Conservation (phyloP, 2,888 invertebrate species). For the Copidosoma aretas region DNA sequence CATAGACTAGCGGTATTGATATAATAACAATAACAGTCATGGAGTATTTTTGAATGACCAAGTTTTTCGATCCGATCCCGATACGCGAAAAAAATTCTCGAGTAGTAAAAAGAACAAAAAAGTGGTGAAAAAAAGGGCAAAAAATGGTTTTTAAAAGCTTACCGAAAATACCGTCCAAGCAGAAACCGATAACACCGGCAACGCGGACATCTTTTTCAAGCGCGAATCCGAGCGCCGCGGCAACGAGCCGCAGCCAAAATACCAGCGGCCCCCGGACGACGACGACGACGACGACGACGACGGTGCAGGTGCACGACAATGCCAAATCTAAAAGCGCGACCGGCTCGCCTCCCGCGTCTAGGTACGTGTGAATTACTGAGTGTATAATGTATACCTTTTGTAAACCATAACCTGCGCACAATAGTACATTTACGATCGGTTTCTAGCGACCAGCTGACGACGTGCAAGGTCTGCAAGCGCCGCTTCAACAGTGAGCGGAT, state of each 20-base stretch:
- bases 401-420: no score
- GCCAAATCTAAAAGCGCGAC: no score
- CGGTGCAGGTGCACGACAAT: no score
- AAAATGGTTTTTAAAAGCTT: slow-evolving; percentile 33
- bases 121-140: neutral
- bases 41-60: neutral
- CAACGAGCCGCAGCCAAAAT: neutral
- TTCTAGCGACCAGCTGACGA: slow-evolving; percentile 44
- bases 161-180: slow-evolving; percentile 39
- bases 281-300: neutral
- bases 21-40: slow-evolving; percentile 3
- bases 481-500: slow-evolving; percentile 83
- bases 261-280: neutral
- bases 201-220: slow-evolving; percentile 47
- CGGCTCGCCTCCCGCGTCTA: no score
- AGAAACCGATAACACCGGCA: slow-evolving; percentile 17
- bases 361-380: no score
- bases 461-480: slow-evolving; percentile 80
- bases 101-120: neutral
- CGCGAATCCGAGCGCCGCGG: slow-evolving; percentile 1
- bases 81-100: slow-evolving; percentile 31
- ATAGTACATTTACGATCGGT: neutral
- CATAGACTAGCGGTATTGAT: no score
- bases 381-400: no score
- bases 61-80: no score